phyloP scores from a whole-genome alignment of 2,113 vertebrate genomes.

The Tychaedon coryphoeus region DNA sequence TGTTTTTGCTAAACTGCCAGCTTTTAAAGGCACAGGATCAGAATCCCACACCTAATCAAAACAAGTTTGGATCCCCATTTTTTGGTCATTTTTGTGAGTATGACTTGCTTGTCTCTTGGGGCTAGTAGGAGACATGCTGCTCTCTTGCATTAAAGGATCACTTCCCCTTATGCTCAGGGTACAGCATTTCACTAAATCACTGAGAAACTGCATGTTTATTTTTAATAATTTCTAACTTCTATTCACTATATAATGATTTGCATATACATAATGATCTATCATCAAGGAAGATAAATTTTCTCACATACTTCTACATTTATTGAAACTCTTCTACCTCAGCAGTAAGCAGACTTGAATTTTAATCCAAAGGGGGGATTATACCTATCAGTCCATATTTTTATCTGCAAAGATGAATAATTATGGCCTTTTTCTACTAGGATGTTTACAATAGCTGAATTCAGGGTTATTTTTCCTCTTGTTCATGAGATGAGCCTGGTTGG shows the following conservation, averaged over 20 bases:
- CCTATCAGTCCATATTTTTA: background rate
- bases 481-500: background rate
- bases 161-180: background rate
- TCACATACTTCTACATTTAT: background rate
- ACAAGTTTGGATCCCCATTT: background rate
- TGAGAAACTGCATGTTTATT: background rate
- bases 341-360: background rate
- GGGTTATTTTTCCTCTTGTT: background rate
- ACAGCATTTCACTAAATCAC: background rate
- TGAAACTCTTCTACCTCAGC: background rate
- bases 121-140: background rate
- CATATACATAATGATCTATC: background rate
- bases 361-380: background rate
- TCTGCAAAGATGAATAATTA: background rate
- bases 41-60: background rate
- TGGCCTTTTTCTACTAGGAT: background rate
- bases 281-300: background rate
- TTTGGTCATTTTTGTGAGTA: background rate
- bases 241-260: background rate
- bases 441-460: background rate
- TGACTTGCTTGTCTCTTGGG: background rate
- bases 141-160: background rate
- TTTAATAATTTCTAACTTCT: background rate
- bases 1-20: background rate
- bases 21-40: background rate